Base-by-base conservation (phyloP, 2,888 invertebrate genomes). In the Apamea crenata region DNA sequence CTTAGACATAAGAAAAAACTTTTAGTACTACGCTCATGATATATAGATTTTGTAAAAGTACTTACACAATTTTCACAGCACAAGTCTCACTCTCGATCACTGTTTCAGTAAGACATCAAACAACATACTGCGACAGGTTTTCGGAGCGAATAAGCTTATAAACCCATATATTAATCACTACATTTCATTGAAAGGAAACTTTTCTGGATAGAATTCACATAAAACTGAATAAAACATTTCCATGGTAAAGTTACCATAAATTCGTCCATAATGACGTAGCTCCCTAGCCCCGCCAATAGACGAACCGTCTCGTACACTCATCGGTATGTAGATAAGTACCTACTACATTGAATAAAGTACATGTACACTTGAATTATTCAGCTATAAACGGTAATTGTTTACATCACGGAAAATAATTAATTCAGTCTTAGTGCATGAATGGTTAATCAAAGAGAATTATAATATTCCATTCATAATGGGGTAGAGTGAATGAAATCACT, bases 221-320 rank as follows among this genome's bases (percentile, higher is more conserved):
- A 87, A 65, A 87, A 83, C 74, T 81, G 81, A 72, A 70, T 69
- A 83, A 89, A 93, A 93, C 73, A 82, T 92, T 94, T 93, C 93
- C 94, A 92, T 90, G 77, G 87, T 77, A 90, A 90, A 87, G 86
- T 92, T 91, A 88, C 92, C 91, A 88, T 90, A 85, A 89, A 89
- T 87, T 83, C 72, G 81, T 78, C 72, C 65, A 82, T 71, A 74
- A 79, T 87, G 83, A 90, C 87, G 88, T 69, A 53, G 68, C 5
- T 18, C 1, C 25, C 47, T 82, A 21, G 36, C 66, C 29, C 32
- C 53, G 40, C 21, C 36, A 68, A 71, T 16, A 36, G 14, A n/a
- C 40, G 47, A 36, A 18, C 53, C 56, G 67, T 21, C 29, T 66
- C 3, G 79, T 75, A 84, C 86, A 88, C 83, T 89, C 89, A 90